Evolutionary conservation across 2,797 vertebrate species (phyloP).

Genomic region (Syngnathus rostellatus): DNA sequence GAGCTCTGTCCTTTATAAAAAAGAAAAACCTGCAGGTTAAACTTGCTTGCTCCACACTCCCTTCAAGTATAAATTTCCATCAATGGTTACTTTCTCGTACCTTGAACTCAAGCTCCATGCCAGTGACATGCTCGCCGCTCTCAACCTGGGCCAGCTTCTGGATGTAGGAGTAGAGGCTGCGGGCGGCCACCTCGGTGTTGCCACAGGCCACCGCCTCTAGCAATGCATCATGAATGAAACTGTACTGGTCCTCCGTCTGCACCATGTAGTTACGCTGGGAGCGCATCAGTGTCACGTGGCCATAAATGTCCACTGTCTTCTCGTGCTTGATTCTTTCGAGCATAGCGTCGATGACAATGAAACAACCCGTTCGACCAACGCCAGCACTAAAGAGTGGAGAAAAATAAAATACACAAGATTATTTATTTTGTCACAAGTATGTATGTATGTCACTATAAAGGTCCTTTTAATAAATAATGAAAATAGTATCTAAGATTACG

Average conservation of each 20-base stretch:
- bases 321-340: slow-evolving; percentile 93
- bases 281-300: slow-evolving; percentile 95
- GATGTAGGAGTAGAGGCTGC: slow-evolving; percentile 93
- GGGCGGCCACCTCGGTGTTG: slow-evolving; percentile 90
- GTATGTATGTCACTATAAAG: too few species aligned
- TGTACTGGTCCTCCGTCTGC: slow-evolving; percentile 98
- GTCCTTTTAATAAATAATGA: too few species aligned
- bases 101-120: slow-evolving; percentile 99
- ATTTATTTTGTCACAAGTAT: too few species aligned
- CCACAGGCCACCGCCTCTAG: slow-evolving; percentile 94
- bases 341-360: slow-evolving; percentile 98
- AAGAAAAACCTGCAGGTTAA: not conserved
- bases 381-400: slow-evolving; percentile 73
- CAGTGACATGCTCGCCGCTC: slow-evolving; percentile 87
- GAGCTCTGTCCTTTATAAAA: not conserved
- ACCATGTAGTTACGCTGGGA: slow-evolving; percentile 98
- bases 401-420: not conserved
- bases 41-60: not conserved
- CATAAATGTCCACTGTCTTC: slow-evolving; percentile 96
- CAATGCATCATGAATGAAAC: slow-evolving; percentile 96
- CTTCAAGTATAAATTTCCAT: not conserved
- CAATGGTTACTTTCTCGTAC: slow-evolving; percentile 46
- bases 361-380: slow-evolving; percentile 92
- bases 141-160: slow-evolving; percentile 94
- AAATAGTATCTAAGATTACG: too few species aligned